These are phyloP conservation scores for Morone saxatilis DNA, from an alignment of 2,113 vertebrate species.

Conservation along the genomic window DNA sequence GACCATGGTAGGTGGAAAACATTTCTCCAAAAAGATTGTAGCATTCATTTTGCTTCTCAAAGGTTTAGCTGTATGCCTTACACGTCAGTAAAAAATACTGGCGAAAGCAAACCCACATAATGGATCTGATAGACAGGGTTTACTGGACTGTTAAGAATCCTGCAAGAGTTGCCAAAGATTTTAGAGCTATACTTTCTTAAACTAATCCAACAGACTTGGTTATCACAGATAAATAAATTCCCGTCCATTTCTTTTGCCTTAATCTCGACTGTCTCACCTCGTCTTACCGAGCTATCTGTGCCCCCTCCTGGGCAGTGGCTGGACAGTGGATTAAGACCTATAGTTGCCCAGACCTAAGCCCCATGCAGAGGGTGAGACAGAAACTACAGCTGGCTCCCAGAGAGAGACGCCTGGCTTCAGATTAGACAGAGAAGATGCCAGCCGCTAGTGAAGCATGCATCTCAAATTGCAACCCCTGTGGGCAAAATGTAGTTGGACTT, in stretches of 20 bases:
- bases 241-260: slow-evolving; percentile 53
- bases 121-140: background rate
- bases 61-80: background rate
- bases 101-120: no score
- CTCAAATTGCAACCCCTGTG: slow-evolving; percentile 47
- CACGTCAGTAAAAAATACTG: no score
- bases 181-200: slow-evolving; percentile 15
- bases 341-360: slow-evolving; percentile 66
- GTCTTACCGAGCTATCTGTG: slow-evolving; percentile 76
- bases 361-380: slow-evolving; percentile 72
- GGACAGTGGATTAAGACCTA: slow-evolving; percentile 78
- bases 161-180: background rate
- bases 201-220: slow-evolving; percentile 41
- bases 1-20: background rate
- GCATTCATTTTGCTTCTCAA: background rate
- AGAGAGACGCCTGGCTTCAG: slow-evolving; percentile 70
- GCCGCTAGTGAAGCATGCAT: slow-evolving; percentile 26
- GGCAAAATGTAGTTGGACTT: slow-evolving; percentile 42
- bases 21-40: background rate
- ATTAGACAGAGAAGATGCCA: slow-evolving; percentile 62
- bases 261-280: slow-evolving; percentile 70
- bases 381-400: slow-evolving; percentile 62
- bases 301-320: slow-evolving; percentile 77
- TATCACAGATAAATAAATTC: slow-evolving; percentile 67
- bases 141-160: background rate